Conservation (phyloP, 1,140 invertebrate genomes). For the Panulirus ornatus region DNA sequence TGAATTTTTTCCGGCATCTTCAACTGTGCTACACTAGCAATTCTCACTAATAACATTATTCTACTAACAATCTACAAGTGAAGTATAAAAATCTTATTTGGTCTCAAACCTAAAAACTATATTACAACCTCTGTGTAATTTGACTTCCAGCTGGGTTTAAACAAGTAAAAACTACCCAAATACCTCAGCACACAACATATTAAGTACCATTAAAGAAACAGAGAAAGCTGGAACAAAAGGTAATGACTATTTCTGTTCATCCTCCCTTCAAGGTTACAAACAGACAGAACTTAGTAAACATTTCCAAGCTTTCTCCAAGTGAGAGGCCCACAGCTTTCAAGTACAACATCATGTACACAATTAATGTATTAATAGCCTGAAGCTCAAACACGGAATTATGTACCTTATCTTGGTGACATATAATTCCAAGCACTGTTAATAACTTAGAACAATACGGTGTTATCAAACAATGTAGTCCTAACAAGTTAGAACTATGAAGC, state of each 20-base stretch:
- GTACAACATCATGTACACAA: not conserved
- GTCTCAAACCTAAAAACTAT: not conserved
- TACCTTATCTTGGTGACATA: not conserved
- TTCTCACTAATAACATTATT: not conserved
- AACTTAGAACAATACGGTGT: not conserved
- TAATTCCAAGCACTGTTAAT: not conserved
- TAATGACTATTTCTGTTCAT: not conserved
- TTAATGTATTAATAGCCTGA: not conserved
- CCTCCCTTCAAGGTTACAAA: not conserved
- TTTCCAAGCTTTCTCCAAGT: not conserved
- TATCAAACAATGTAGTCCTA: constrained; percentile 1
- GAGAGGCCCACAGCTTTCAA: not conserved
- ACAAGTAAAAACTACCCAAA: constrained; percentile 10
- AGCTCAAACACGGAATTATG: not conserved
- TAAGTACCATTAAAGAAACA: not conserved
- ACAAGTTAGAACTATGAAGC: not conserved
- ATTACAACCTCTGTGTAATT: not conserved
- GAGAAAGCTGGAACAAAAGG: not conserved
- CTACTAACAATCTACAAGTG: constrained; percentile 3
- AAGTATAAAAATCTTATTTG: constrained; percentile 4
- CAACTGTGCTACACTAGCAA: not conserved
- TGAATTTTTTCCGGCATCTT: not conserved
- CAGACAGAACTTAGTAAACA: not conserved
- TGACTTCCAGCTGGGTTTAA: not conserved
- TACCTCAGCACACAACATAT: not conserved